These are phyloP conservation scores for Cenopis cana DNA, from an alignment of 2,888 invertebrate genomes.

Conservation along the genomic window DNA sequence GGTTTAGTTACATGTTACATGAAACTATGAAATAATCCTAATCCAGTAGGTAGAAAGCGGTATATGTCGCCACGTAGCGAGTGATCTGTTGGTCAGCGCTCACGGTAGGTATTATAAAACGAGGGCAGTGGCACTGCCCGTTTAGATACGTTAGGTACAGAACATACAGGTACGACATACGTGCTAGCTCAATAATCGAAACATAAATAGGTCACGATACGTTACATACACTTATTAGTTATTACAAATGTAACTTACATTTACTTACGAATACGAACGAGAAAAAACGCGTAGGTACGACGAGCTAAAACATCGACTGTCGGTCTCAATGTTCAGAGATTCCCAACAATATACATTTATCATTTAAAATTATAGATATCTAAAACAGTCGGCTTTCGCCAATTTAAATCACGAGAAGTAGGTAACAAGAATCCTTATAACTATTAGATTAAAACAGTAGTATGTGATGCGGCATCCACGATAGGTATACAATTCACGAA, in stretches of 20 bases:
- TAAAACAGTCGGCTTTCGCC: slow-evolving; percentile 38
- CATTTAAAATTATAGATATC: slow-evolving; percentile 33
- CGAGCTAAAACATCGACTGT: slow-evolving; percentile 42
- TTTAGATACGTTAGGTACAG: slow-evolving; percentile 19
- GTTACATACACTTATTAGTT: slow-evolving; percentile 14
- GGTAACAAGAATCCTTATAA: slow-evolving; percentile 42
- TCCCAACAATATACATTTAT: slow-evolving; percentile 35
- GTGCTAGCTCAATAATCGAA: slow-evolving; percentile 18
- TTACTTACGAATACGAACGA: slow-evolving; percentile 28
- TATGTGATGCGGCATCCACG: slow-evolving; percentile 33
- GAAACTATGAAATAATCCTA: slow-evolving; percentile 7
- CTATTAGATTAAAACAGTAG: slow-evolving; percentile 41
- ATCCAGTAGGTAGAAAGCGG: slow-evolving; percentile 5
- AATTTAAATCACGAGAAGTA: slow-evolving; percentile 44
- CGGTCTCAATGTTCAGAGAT: slow-evolving; percentile 37
- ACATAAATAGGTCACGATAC: slow-evolving; percentile 24
- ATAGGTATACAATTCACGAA: neutral
- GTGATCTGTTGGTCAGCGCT: slow-evolving; percentile 23
- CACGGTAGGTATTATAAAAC: slow-evolving; percentile 27
- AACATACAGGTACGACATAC: slow-evolving; percentile 25
- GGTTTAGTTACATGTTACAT: neutral
- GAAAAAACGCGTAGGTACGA: slow-evolving; percentile 42
- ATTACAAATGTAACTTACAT: slow-evolving; percentile 18
- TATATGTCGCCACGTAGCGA: slow-evolving; percentile 6
- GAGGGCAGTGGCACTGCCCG: slow-evolving; percentile 32